A percentile compares a stretch with the other conserved stretches of the same genome.
Evolutionary conservation across 2,113 vertebrate species (phyloP).

Genomic region (Mohoua ochrocephala): DNA sequence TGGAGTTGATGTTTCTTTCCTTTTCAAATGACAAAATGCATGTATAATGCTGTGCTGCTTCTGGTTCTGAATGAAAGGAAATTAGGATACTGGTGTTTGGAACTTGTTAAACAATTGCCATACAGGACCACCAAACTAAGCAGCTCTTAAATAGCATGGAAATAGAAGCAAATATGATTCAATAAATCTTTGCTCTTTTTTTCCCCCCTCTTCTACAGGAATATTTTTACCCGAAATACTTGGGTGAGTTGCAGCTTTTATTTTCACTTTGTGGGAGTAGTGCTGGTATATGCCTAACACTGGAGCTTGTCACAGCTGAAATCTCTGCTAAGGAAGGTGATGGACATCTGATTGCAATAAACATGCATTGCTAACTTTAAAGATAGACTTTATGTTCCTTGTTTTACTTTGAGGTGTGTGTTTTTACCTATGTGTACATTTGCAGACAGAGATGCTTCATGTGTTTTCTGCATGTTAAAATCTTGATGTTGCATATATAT

Average conservation of each 20-base stretch:
- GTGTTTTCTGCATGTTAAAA: not conserved
- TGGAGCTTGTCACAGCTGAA: not conserved
- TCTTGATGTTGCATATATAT: not conserved
- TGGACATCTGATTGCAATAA: not conserved
- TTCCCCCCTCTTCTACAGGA: slow-evolving; percentile 74
- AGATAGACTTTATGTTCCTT: not conserved
- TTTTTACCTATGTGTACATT: not conserved
- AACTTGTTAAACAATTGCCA: not conserved
- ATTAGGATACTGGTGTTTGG: not conserved
- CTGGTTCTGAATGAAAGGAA: not conserved
- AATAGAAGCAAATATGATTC: not conserved
- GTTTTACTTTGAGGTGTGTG: not conserved
- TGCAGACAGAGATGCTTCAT: not conserved
- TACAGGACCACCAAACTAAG: not conserved
- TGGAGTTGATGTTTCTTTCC: not conserved
- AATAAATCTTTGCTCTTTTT: not conserved
- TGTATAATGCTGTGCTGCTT: not conserved
- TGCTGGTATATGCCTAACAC: not conserved
- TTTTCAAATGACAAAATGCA: not conserved
- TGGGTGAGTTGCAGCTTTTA: slow-evolving; percentile 78
- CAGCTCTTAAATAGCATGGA: not conserved
- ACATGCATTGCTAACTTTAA: not conserved
- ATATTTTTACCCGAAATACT: slow-evolving; percentile 94
- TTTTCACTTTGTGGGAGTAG: not conserved
- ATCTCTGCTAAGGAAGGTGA: not conserved